Base-by-base conservation (phyloP, 2,888 invertebrate genomes). In the Cremastinae sp. region DNA sequence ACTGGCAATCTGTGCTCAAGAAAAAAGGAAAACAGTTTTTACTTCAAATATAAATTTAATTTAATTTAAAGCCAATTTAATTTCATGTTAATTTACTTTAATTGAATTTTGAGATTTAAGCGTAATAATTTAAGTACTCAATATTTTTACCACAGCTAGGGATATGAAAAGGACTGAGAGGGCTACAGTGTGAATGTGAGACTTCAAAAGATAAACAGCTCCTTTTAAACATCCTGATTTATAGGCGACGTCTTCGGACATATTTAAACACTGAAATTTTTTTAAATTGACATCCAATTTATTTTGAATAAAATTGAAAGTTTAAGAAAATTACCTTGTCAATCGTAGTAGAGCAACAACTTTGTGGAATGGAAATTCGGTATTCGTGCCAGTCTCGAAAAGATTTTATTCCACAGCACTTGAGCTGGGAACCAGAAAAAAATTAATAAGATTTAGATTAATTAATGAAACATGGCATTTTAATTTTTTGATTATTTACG, bases 321-420 rank as follows among this genome's bases (percentile, higher is more conserved):
- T 18, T 35, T 28, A 10, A 1, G 18, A 51, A 35, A 45, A 16
- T 35, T 80, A 85, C 86, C 78, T 84, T 76, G 16, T 83, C 79
- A 14, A 83, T 80, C 14, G 80, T 49, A 9, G 47, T 65, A 0
- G 84, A 75, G 64, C 86, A 86, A 64, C 86, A 86, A 74, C 86
- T 86, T 58, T 78, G 82, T 1, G 86, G 86, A 68, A 86, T 83
- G 1, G 51, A 64, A 64, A 80, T 80, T 2, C 65, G 74, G 74
- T 82, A 79, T 0, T 81, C 78, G 7, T 18, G 39, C 86, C 86
- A 86, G 55, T 86, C 86, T n/a, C 72, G 75, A 22, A 78, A 78
- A 0, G 86, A 85, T 53, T 74, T 82, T 7, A 86, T 79, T 35
- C 86, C 86, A 47, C 86, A 86, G 45, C 86, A 86, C 65, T 80